Base-by-base conservation (phyloP, 2,888 invertebrate species). In the Aethes cnicana region DNA sequence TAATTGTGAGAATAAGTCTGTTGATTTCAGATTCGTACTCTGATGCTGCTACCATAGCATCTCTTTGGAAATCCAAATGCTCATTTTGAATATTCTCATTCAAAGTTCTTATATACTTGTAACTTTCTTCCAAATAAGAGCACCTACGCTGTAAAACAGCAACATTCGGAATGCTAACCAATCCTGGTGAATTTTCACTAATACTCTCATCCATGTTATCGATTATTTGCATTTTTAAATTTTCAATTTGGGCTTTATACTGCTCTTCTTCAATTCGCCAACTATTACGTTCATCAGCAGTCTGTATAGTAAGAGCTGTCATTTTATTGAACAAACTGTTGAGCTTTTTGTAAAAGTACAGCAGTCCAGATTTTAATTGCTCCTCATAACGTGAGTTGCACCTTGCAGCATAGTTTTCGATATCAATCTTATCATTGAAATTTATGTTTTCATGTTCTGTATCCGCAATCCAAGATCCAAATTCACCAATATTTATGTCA, bases 41-140 rank as follows among this genome's bases (percentile, higher is more conserved):
- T 9, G 75, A 73, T 32, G 80, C 71, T 11, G 78, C 74, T 55
- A 87, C 74, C 62, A 91, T 77, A 21, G 83, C 65, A 43, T 90
- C 85, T 54, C 90, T 74, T 70, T 90, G 88, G 55, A 67, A 74
- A 68, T 88, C 78, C 61, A 87, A 64, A 62, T 87, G 74, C 74
- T 91, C 86, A 69, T 88, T 88, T 62, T 86, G 89, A 20, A 90
- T 77, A 57, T 91, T 89, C 54, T 92, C 82, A 62, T 91, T 90
- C 26, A 84, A 68, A 2, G 91, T 84, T 75, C 89, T 83, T 25
- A 83, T 76, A 52, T 80, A 72, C 68, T 76, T 87, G 46, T 87
- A 87, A 1, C 77, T 74, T 33, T 87, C 83, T 66, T 88, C 84
- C 57, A 90, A 68, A 67, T 82, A 89, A 12, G 62, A 64, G 61